phyloP scores from a whole-genome alignment of 2,888 invertebrate species.

The Charanyca ferruginea region DNA sequence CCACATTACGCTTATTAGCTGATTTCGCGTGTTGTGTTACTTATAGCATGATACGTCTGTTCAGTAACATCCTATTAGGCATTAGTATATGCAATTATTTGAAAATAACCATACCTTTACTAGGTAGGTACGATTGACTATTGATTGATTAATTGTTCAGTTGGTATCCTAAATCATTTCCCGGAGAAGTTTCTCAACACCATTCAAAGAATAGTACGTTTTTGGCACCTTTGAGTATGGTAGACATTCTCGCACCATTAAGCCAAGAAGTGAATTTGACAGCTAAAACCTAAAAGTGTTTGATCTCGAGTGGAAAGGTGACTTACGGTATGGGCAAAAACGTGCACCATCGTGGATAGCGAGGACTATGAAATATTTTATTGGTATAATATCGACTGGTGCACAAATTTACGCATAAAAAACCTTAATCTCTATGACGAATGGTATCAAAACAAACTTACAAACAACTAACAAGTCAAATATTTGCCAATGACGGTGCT shows the following conservation, averaged over 20 bases:
- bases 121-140: too few relatives aligned
- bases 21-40: conserved; percentile 20
- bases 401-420: not conserved
- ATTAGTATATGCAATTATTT: not conserved
- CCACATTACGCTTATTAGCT: conserved; percentile 20
- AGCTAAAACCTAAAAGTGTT: not conserved
- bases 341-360: not conserved
- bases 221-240: too few relatives aligned
- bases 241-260: too few relatives aligned
- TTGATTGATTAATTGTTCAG: too few relatives aligned
- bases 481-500: conserved; percentile 17
- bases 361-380: not conserved
- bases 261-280: too few relatives aligned
- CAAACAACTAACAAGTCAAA: not conserved
- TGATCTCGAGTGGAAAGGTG: not conserved
- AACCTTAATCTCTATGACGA: not conserved
- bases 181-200: too few relatives aligned
- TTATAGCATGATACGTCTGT: conserved; percentile 10
- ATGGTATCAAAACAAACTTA: conserved; percentile 22
- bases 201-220: too few relatives aligned
- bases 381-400: not conserved
- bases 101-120: too few relatives aligned
- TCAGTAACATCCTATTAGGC: conserved; percentile 21
- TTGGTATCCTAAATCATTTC: too few relatives aligned
- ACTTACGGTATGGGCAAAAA: not conserved